Base-by-base conservation (phyloP, 2,888 invertebrate species). In the Eutolmus rufibarbis region DNA sequence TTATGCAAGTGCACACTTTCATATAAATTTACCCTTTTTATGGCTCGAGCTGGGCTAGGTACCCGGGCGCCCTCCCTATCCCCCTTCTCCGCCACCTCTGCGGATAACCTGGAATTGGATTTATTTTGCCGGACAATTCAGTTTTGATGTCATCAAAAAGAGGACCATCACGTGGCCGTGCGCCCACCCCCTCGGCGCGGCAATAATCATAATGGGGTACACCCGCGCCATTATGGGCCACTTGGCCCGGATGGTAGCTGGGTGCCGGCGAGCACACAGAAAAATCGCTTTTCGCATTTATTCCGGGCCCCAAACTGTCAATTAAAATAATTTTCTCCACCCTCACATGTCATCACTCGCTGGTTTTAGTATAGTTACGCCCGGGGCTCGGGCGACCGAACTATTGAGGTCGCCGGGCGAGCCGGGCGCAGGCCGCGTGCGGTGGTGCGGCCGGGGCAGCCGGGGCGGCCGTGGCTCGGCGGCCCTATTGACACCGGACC, bases 311-410 rank as follows among this genome's bases (percentile, higher is more conserved):
- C 74, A 85, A 85, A 86, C 34, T 77, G 86, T 86, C 86, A 86
- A 86, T 86, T 86, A 86, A 86, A 86, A 86, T 86, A 86, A 86
- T 77, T 86, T 56, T 37, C 86, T 56, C 56, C 76, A 77, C 34
- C 76, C 77, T 86, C 86, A 86, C 86, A 77, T 86, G 86, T 86
- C 86, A 86, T 86, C 86, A 74, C 86, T 86, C 77, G 76, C 77
- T 77, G 86, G 86, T 86, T 86, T 40, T 86, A 82, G 82, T 77
- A 40, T 40, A 77, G 84, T 84, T 84, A 37, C 23, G 66, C 66
- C 66, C 66, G 66, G 23, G 37, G 7, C 56, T 37, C 51, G 51
- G 43, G 43, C 81, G 56, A 23, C 51, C 81, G 12, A 34, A 51
- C 81, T 56, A 81, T 56, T 81, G 46, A 66, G 81, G 56, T 56